These are phyloP conservation scores for Tragulus kanchil DNA, from an alignment of 2,113 vertebrate genomes.

Conservation along the genomic window DNA sequence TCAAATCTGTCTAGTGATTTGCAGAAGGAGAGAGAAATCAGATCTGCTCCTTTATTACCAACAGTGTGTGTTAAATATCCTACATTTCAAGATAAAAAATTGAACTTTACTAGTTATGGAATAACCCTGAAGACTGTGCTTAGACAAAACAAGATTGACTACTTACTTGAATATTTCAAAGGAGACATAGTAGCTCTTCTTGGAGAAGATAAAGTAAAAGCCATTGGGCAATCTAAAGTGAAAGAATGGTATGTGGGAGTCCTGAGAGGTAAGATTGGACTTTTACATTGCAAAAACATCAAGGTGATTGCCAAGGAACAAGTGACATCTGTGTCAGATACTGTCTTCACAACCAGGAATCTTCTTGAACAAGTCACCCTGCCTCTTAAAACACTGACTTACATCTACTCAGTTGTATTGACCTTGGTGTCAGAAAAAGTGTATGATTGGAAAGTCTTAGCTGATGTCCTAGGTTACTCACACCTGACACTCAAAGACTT, in stretches of 20 bases:
- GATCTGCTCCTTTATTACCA: constrained; percentile 86
- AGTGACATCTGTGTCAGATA: constrained; percentile 91
- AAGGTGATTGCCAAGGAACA: constrained; percentile 95
- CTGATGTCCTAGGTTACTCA: constrained; percentile 93
- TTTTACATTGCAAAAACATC: constrained; percentile 96
- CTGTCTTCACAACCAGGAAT: constrained; percentile 89
- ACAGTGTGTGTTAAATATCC: constrained; percentile 87
- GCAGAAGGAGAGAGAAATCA: constrained; percentile 87
- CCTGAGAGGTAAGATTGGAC: constrained; percentile 93
- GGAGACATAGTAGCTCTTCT: constrained; percentile 96
- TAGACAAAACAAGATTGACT: constrained; percentile 94
- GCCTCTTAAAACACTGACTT: constrained; percentile 96
- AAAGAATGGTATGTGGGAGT: constrained; percentile 98
- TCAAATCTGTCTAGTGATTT: constrained; percentile 76
- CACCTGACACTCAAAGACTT: constrained; percentile 89
- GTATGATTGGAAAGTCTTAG: constrained; percentile 93
- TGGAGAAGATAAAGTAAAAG: constrained; percentile 93
- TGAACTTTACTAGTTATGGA: constrained; percentile 92
- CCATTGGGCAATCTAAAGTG: constrained; percentile 94
- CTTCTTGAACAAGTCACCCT: constrained; percentile 93
- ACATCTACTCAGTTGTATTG: constrained; percentile 96
- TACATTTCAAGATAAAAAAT: constrained; percentile 90
- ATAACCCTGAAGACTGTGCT: constrained; percentile 95
- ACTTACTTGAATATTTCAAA: constrained; percentile 98
- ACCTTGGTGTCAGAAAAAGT: constrained; percentile 94